A percentile compares a stretch with the other conserved stretches of the same genome.
Evolutionary conservation across 2,888 invertebrate species (phyloP).

Genomic region (Apoda limacodes): DNA sequence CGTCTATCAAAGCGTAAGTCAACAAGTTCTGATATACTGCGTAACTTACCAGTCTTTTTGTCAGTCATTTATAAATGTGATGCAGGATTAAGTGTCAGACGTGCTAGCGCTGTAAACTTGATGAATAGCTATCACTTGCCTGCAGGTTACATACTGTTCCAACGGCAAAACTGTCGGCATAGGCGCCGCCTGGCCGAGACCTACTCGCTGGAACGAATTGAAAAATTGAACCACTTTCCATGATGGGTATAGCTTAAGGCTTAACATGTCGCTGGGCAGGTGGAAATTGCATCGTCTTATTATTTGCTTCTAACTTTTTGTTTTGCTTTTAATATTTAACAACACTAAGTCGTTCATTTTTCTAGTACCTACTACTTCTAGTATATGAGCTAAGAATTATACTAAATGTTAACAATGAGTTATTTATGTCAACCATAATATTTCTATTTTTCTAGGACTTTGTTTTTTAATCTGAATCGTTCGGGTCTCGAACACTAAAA

Average conservation of each 20-base stretch:
- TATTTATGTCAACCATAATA: constrained; percentile 2
- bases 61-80: no score
- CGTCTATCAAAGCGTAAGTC: no score
- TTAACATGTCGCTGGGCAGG: constrained; percentile 40
- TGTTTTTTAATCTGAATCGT: constrained; percentile 22
- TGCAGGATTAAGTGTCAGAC: no score
- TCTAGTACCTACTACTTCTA: no score
- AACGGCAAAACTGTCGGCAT: constrained; percentile 17
- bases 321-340: no score
- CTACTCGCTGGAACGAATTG: constrained; percentile 25
- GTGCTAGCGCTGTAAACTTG: constrained; percentile 8
- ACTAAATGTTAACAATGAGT: no score
- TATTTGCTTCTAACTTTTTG: constrained; percentile 31
- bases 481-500: no score
- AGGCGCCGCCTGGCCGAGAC: constrained; percentile 6
- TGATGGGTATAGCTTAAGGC: constrained; percentile 33
- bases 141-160: constrained; percentile 14
- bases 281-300: constrained; percentile 42
- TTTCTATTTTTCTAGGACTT: constrained; percentile 9
- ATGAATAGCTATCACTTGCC: constrained; percentile 20
- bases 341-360: no score
- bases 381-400: no score
- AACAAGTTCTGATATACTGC: no score
- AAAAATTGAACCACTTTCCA: constrained; percentile 53
- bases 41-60: no score